Percentiles rank a stretch among this genome's conserved stretches.
These are phyloP conservation scores for Perizoma affinitatum DNA, from an alignment of 2,888 invertebrate genomes.

Conservation along the genomic window DNA sequence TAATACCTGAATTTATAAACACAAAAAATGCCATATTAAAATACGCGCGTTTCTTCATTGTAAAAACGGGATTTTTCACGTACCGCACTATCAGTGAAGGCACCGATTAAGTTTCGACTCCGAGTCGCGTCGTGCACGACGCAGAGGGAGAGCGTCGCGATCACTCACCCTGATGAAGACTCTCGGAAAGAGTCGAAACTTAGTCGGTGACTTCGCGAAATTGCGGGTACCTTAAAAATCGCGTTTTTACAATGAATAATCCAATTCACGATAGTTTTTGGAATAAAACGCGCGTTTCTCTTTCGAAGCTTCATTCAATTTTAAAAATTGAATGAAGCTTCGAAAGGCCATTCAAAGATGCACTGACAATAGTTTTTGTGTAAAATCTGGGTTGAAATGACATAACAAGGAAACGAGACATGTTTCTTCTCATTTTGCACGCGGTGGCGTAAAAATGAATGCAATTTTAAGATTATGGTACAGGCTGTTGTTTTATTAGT, in stretches of 20 bases:
- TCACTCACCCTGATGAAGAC: too few relatives aligned
- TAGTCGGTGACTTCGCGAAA: too few relatives aligned
- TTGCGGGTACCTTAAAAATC: too few relatives aligned
- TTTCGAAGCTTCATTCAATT: not conserved
- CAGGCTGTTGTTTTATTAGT: slow-evolving; percentile 42
- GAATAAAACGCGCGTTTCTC: not conserved
- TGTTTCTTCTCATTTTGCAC: slow-evolving; percentile 72
- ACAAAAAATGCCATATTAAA: not conserved
- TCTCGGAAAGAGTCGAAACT: too few relatives aligned
- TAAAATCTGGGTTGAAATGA: slow-evolving; percentile 43
- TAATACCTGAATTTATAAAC: not conserved
- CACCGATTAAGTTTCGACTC: too few relatives aligned
- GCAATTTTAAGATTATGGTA: slow-evolving; percentile 62
- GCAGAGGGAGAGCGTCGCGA: too few relatives aligned
- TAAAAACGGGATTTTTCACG: too few relatives aligned
- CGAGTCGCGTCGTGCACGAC: too few relatives aligned
- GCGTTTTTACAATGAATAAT: too few relatives aligned
- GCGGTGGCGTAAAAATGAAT: slow-evolving; percentile 67
- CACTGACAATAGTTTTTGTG: slow-evolving; percentile 13
- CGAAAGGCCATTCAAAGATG: not conserved
- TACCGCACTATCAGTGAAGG: too few relatives aligned
- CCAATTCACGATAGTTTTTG: too few relatives aligned
- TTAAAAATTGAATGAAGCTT: too few relatives aligned
- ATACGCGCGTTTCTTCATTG: not conserved
- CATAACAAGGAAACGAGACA: slow-evolving; percentile 66